These are phyloP conservation scores for Pasiphila rectangulata DNA, from an alignment of 2,888 invertebrate species.

Conservation along the genomic window DNA sequence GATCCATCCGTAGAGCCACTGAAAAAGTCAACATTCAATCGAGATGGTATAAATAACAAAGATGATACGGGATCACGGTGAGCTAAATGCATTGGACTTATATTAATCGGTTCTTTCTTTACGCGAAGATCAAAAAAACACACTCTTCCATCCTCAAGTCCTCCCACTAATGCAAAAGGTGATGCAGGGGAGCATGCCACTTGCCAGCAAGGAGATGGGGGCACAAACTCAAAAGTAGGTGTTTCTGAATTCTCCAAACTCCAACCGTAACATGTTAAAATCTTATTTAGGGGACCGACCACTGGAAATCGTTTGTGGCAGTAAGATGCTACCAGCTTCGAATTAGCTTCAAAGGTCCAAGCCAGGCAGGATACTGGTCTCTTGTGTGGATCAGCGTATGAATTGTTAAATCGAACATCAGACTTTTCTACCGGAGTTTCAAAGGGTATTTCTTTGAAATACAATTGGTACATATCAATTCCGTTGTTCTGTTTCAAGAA, in stretches of 20 bases:
- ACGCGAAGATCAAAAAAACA: conserved; percentile 87
- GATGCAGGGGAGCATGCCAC: conserved; percentile 44
- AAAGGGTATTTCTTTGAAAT: conserved; percentile 80
- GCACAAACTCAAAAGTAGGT: conserved; percentile 38
- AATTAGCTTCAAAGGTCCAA: conserved; percentile 84
- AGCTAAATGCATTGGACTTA: conserved; percentile 70
- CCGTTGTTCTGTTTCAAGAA: conserved; percentile 87
- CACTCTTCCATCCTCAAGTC: conserved; percentile 54
- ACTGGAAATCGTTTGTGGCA: conserved; percentile 57
- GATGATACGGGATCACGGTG: conserved; percentile 77
- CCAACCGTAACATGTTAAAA: conserved; percentile 83
- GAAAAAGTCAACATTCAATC: conserved; percentile 81
- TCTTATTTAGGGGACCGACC: conserved; percentile 31
- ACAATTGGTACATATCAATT: conserved; percentile 87
- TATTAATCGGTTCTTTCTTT: conserved; percentile 85
- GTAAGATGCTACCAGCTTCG: conserved; percentile 83
- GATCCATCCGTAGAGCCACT: conserved; percentile 82
- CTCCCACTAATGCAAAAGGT: conserved; percentile 47
- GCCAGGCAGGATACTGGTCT: conserved; percentile 78
- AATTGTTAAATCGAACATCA: conserved; percentile 79
- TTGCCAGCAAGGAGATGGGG: conserved; percentile 54
- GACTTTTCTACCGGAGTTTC: conserved; percentile 70
- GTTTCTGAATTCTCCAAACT: conserved; percentile 68
- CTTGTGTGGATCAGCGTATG: conserved; percentile 79
- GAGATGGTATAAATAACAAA: conserved; percentile 78